Percentiles rank a stretch among this genome's conserved stretches.
phyloP scores from a whole-genome alignment of 2,797 vertebrate species.

The Urophycis tenuis region DNA sequence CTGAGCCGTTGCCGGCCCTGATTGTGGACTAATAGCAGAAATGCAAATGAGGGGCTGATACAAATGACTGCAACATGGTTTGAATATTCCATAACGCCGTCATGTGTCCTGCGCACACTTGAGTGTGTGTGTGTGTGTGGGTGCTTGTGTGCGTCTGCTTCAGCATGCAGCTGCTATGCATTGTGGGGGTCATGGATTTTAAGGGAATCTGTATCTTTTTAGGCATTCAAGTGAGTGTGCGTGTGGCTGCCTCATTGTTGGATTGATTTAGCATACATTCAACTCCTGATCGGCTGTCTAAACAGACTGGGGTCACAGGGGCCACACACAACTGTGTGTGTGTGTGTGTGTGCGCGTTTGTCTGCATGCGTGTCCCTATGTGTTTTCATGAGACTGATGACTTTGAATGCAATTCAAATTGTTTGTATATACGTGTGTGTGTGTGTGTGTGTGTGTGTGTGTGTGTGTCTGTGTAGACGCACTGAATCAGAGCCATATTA shows the following conservation, averaged over 20 bases:
- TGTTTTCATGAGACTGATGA: conserved; percentile 1
- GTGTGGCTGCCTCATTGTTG: conserved; percentile 38
- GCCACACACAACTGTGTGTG: conserved; percentile 1
- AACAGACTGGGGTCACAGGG: conserved; percentile 24
- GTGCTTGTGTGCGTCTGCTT: background rate
- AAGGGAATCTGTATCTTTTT: background rate
- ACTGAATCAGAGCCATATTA: conserved; percentile 23
- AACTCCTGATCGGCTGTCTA: conserved; percentile 57
- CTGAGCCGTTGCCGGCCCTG: conserved; percentile 27
- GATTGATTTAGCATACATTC: conserved; percentile 57
- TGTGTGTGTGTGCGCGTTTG: conserved; percentile 3
- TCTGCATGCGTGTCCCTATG: background rate
- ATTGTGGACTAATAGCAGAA: conserved; percentile 47
- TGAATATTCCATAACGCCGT: conserved; percentile 65
- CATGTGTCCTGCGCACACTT: conserved; percentile 3
- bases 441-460: too few species aligned
- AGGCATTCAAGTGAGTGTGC: background rate
- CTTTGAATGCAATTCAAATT: background rate
- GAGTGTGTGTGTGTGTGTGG: background rate
- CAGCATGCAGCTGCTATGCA: conserved; percentile 6
- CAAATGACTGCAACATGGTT: conserved; percentile 58
- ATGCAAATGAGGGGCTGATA: conserved; percentile 48
- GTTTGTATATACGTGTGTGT: conserved; percentile 3
- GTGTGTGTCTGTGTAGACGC: conserved; percentile 29
- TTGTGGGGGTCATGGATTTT: background rate